phyloP scores from a whole-genome alignment of 2,113 vertebrate genomes.

The Numida meleagris region DNA sequence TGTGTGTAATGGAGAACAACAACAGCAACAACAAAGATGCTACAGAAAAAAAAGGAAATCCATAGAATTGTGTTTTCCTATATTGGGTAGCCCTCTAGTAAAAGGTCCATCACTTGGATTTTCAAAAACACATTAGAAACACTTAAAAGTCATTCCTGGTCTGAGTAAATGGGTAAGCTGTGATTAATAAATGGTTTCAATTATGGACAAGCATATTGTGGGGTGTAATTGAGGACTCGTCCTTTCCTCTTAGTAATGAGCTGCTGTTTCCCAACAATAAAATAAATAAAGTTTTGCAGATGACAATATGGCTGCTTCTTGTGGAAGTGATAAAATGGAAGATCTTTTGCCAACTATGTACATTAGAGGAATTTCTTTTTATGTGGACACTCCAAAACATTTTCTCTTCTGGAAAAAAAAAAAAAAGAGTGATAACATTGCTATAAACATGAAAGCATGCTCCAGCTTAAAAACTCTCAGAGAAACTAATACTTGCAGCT shows the following conservation, averaged over 20 bases:
- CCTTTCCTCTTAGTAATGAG: not conserved
- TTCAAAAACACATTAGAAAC: not conserved
- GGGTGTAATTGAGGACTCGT: not conserved
- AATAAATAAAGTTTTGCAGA: not conserved
- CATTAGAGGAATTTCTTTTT: not conserved
- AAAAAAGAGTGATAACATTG: not conserved
- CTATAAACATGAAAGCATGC: not conserved
- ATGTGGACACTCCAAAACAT: not conserved
- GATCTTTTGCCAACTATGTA: not conserved
- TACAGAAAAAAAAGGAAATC: not conserved
- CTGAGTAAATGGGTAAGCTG: not conserved
- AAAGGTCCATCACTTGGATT: not conserved
- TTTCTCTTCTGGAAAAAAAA: not conserved
- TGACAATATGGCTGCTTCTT: not conserved
- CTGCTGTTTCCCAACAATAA: not conserved
- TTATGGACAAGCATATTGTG: not conserved
- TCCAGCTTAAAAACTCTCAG: not conserved
- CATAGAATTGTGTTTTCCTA: rapidly evolving
- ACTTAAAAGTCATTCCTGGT: not conserved
- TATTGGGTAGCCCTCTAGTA: not conserved
- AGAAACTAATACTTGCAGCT: not conserved
- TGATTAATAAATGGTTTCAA: not conserved
- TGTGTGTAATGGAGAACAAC: not conserved
- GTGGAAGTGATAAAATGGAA: not conserved
- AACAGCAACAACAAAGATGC: too few species aligned